A percentile compares a stretch with the other conserved stretches of the same genome.
Evolutionary conservation across 2,888 invertebrate genomes (phyloP).

Genomic region (Galerucella nymphaeae): DNA sequence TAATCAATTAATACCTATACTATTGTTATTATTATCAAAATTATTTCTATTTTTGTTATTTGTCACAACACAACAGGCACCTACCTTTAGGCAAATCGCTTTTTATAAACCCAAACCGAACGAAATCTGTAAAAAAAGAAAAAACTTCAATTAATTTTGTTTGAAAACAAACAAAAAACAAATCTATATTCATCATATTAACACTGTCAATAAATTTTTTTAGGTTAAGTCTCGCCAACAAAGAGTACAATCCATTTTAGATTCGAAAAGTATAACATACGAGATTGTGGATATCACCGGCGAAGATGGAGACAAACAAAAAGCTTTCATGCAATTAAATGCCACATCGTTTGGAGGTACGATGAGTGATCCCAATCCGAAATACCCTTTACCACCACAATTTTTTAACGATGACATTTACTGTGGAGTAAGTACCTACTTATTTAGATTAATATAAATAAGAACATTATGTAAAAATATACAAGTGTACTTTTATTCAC

Average conservation of each 20-base stretch:
- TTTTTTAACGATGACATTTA: conserved; percentile 92
- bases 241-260: conserved; percentile 91
- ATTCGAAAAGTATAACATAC: conserved; percentile 89
- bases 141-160: too few relatives aligned
- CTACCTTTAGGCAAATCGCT: too few relatives aligned
- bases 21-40: too few relatives aligned
- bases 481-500: too few relatives aligned
- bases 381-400: conserved; percentile 91
- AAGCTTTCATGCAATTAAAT: conserved; percentile 92
- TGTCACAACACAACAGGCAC: too few relatives aligned
- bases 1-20: too few relatives aligned
- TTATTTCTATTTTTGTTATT: too few relatives aligned
- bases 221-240: conserved; percentile 97
- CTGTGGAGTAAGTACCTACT: conserved; percentile 79
- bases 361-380: conserved; percentile 76
- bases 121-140: too few relatives aligned
- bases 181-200: too few relatives aligned
- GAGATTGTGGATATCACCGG: conserved; percentile 94
- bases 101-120: too few relatives aligned
- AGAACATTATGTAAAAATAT: not conserved
- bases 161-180: too few relatives aligned
- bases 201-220: conserved; percentile 12
- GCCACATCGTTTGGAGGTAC: conserved; percentile 80
- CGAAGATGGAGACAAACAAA: conserved; percentile 87
- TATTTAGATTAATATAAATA: not conserved